Percentiles rank a stretch among this genome's conserved stretches.
Conservation (phyloP, 2,113 vertebrate species). For the Pseudopodoces humilis region DNA sequence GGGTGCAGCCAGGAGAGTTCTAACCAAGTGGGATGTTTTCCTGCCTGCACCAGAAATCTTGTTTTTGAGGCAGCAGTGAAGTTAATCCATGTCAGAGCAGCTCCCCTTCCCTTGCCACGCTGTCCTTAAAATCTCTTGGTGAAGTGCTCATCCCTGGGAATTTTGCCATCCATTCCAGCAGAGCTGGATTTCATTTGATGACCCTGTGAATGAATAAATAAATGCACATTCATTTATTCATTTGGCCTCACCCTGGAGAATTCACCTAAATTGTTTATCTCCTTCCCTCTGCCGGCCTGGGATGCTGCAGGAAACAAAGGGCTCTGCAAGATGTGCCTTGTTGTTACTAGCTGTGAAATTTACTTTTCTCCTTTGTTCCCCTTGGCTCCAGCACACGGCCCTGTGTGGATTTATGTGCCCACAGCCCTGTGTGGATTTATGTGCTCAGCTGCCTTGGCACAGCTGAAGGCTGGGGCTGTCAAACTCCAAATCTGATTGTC, state of each 20-base stretch:
- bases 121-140: constrained; percentile 61
- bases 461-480: not conserved
- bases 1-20: not conserved
- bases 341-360: constrained; percentile 13
- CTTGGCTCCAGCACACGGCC: not conserved
- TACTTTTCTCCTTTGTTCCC: constrained; percentile 1
- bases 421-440: not conserved
- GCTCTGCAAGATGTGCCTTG: not conserved
- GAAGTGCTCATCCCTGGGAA: constrained; percentile 34
- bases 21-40: not conserved
- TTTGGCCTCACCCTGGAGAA: constrained; percentile 23
- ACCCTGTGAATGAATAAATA: constrained; percentile 26
- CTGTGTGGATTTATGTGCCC: not conserved
- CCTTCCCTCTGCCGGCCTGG: not conserved
- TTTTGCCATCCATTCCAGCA: constrained; percentile 26
- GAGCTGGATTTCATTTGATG: constrained; percentile 50
- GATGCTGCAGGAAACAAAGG: constrained; percentile 33
- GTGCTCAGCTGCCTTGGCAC: constrained; percentile 21
- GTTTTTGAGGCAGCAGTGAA: not conserved
- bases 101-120: not conserved
- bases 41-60: not conserved
- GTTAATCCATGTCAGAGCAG: not conserved
- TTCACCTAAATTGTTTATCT: constrained; percentile 68
- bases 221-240: constrained; percentile 5
- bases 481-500: not conserved